Evolutionary conservation across 2,797 vertebrate genomes (phyloP).

Genomic region (Poeciliopsis gracilis): DNA sequence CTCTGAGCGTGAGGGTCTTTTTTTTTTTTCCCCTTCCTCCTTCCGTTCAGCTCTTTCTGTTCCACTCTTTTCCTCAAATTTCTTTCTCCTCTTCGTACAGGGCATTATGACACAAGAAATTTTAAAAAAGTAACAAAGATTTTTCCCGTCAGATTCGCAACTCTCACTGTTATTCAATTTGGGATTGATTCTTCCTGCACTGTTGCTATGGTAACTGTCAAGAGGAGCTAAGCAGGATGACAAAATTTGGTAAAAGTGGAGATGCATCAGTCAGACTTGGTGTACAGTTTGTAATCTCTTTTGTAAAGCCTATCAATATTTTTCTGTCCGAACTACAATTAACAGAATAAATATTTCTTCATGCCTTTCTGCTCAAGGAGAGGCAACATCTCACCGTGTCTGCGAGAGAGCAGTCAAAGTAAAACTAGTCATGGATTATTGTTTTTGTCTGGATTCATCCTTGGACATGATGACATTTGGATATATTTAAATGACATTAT

Average conservation of each 20-base stretch:
- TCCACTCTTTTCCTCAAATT: conserved; percentile 19
- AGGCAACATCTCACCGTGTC: not conserved
- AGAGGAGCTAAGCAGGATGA: conserved; percentile 56
- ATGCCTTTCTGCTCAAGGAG: not conserved
- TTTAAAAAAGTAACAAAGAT: conserved; percentile 40
- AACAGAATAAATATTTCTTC: not conserved
- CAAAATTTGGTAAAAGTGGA: conserved; percentile 47
- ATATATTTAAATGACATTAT: not conserved
- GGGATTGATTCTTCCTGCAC: conserved; percentile 55
- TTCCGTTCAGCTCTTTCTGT: conserved; percentile 30
- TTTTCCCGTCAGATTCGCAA: conserved; percentile 55
- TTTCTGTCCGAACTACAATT: not conserved
- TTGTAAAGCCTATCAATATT: not conserved
- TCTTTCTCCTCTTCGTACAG: conserved; percentile 12
- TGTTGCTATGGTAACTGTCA: conserved; percentile 71
- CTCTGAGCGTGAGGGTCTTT: conserved; percentile 48
- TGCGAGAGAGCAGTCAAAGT: not conserved
- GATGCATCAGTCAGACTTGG: not conserved
- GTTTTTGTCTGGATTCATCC: not conserved
- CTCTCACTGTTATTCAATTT: conserved; percentile 57
- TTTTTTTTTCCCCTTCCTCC: conserved; percentile 33
- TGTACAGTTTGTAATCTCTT: not conserved
- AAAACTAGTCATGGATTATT: not conserved
- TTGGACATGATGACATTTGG: not conserved
- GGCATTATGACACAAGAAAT: conserved; percentile 19